Conservation (phyloP, 2,888 invertebrate species). For the Gnatocerus cornutus region DNA sequence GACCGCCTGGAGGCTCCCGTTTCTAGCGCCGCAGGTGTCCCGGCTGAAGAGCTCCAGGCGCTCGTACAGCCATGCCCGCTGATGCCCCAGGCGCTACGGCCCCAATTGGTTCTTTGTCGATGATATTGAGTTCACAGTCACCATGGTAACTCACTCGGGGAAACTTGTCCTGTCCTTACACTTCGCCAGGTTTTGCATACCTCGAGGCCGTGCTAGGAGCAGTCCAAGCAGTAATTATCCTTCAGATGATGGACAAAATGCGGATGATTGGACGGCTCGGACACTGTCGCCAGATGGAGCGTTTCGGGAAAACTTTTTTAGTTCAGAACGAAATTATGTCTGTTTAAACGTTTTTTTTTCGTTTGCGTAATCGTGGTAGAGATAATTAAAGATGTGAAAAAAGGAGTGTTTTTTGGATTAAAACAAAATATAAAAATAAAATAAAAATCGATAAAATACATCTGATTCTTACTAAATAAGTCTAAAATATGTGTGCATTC, state of each 20-base stretch:
- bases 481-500: no score
- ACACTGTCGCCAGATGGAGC: no score
- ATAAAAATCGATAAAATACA: no score
- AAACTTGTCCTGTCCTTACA: constrained; percentile 54
- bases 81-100: constrained; percentile 52
- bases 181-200: constrained; percentile 49
- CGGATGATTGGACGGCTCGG: neutral
- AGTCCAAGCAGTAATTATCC: constrained; percentile 41
- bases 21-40: constrained; percentile 63
- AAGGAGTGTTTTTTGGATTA: no score
- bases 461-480: no score
- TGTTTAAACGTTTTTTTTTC: no score
- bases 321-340: no score
- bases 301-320: no score
- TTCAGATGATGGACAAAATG: constrained; percentile 33
- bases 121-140: constrained; percentile 67
- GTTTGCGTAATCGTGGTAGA: no score
- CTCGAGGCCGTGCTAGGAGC: constrained; percentile 24
- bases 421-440: no score
- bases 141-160: constrained; percentile 64
- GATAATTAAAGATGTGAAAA: no score
- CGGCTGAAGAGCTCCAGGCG: constrained; percentile 58
- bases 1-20: constrained; percentile 57
- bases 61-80: constrained; percentile 59
- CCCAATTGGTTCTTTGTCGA: constrained; percentile 67